phyloP scores from a whole-genome alignment of 1,140 invertebrate species.

The Hyles vespertilio region DNA sequence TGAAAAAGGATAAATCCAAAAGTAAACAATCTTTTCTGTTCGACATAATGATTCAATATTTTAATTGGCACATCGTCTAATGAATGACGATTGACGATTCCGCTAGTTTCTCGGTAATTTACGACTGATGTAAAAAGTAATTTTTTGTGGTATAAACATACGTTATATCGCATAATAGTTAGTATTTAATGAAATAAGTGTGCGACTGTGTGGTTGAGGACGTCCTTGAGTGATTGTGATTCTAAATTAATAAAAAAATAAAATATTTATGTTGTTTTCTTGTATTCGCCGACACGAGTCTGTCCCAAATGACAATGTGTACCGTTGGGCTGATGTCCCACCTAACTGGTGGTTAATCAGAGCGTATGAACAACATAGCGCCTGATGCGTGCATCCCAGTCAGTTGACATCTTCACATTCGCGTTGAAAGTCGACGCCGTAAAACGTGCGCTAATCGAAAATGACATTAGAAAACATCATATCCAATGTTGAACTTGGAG shows the following conservation, averaged over 20 bases:
- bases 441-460: constrained; percentile 4
- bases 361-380: constrained; percentile 40
- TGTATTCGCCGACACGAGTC: constrained; percentile 10
- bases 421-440: constrained; percentile 23
- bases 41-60: not conserved
- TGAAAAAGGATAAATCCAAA: constrained; percentile 2
- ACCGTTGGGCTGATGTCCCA: constrained; percentile 40
- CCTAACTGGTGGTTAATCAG: constrained; percentile 35
- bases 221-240: constrained; percentile 71
- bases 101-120: constrained; percentile 55
- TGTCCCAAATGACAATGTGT: constrained; percentile 5
- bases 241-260: constrained; percentile 63
- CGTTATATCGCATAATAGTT: constrained; percentile 63
- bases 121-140: constrained; percentile 69
- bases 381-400: constrained; percentile 17
- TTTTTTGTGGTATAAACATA: constrained; percentile 64
- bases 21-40: not conserved
- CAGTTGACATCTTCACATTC: constrained; percentile 44
- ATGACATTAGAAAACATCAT: constrained; percentile 50
- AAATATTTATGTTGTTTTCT: constrained; percentile 31
- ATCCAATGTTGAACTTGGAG: constrained; percentile 44
- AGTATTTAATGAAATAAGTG: constrained; percentile 58
- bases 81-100: constrained; percentile 8
- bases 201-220: constrained; percentile 69
- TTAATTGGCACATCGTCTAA: not conserved